Evolutionary conservation across 1,140 invertebrate genomes (phyloP), one percentile per base, ranked within the genome.

Genomic region (Euura lappo): DNA sequence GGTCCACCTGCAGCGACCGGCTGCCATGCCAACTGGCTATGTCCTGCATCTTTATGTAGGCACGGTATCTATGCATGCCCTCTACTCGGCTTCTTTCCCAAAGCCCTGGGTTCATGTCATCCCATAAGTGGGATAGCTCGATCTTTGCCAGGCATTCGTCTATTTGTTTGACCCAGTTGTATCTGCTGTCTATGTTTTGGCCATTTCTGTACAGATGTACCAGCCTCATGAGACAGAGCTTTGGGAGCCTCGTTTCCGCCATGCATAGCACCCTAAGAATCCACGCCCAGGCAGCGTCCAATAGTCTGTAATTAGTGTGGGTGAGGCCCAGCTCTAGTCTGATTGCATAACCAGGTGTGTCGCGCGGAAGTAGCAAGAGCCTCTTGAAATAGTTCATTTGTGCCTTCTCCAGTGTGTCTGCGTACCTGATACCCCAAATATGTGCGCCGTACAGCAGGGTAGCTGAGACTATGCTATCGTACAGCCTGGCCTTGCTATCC

Each of bases 361-460:
- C 65, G n/a, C 28, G 68, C 2, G 75, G 75, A 7, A 72, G 68
- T 1, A 45, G 44, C 45, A 78, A 68, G 6, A 78, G 44, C 1
- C 44, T 47, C 68, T 76, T 76, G 65, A 69, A 69, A 64, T 75
- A 76, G 5, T 6, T 69, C 4, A 46, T 72, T 72, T 75, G 72
- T 2, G 69, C 60, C 44, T 2, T 11, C 45, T 75, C 71, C n/a
- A 75, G 51, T 0, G 44, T n/a, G 0, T 75, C 74, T 2, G 65
- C 7, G 11, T 7, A 73, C 47, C 65, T 71, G 10, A 73, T 28
- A 28, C 68, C 72, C 74, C 74, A 75, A 2, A 71, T 64, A 42
- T 64, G 69, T 1, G 69, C 60, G 7, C 60, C 72, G 66, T 75
- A 75, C 5, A 73, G 28, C 65, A 73, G 44, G 5, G 72, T 73